These are phyloP conservation scores for Cardiocondyla obscurior DNA, from an alignment of 1,140 invertebrate genomes.

Conservation along the genomic window DNA sequence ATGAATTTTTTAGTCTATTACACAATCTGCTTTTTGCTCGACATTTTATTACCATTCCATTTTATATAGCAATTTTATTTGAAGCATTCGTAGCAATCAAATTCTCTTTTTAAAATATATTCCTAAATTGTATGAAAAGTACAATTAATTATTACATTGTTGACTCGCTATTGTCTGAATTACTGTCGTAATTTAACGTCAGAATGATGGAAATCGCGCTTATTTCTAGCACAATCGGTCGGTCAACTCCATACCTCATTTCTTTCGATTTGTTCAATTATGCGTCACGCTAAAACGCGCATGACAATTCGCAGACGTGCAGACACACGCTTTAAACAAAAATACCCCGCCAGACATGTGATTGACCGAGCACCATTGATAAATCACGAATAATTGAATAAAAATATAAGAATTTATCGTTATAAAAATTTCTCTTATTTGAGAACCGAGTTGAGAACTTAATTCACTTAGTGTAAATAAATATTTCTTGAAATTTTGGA, in stretches of 20 bases:
- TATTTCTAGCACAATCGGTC: not conserved
- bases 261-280: conserved; percentile 12
- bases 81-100: not conserved
- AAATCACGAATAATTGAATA: too few species aligned
- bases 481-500: not conserved
- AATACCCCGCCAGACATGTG: not conserved
- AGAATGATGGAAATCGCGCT: not conserved
- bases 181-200: not conserved
- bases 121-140: too few species aligned
- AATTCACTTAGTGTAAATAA: too few species aligned
- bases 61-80: not conserved
- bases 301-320: too few species aligned
- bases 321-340: conserved; percentile 5
- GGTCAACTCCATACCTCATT: not conserved
- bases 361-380: not conserved
- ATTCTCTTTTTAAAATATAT: too few species aligned
- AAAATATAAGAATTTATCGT: too few species aligned
- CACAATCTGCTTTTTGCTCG: not conserved
- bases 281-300: not conserved
- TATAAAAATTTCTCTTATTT: too few species aligned
- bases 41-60: not conserved
- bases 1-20: not conserved
- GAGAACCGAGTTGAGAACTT: too few species aligned
- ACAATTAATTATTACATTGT: not conserved
- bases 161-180: not conserved